phyloP scores from a whole-genome alignment of 1,140 invertebrate species.

The Polyergus mexicanus region DNA sequence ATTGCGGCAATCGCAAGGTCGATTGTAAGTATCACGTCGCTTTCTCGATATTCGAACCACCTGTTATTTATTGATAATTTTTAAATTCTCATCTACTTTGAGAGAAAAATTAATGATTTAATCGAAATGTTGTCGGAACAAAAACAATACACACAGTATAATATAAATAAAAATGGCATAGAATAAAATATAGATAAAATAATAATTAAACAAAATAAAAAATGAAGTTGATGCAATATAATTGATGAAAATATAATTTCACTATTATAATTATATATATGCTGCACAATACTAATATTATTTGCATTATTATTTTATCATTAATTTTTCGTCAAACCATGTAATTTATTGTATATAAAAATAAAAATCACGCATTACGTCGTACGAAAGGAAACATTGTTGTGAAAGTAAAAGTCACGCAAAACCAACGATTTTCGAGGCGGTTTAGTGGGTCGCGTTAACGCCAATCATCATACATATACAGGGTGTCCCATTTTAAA shows the following conservation, averaged over 20 bases:
- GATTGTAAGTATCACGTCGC: slow-evolving; percentile 89
- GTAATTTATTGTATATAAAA: neutral
- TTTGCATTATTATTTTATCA: slow-evolving; percentile 7
- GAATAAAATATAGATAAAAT: neutral
- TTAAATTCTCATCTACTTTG: neutral
- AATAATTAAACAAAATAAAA: neutral
- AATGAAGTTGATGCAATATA: neutral
- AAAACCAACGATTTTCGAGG: slow-evolving; percentile 57
- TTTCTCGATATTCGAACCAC: neutral
- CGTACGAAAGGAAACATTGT: neutral
- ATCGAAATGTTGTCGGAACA: neutral
- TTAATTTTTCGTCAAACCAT: neutral
- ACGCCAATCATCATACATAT: slow-evolving; percentile 52
- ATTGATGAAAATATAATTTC: no score
- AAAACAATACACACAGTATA: neutral
- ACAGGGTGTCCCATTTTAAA: no score
- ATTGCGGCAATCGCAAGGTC: slow-evolving; percentile 94
- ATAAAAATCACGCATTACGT: neutral
- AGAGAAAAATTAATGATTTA: neutral
- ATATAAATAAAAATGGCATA: neutral
- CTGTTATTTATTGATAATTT: neutral
- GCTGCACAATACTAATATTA: neutral
- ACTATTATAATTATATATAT: neutral
- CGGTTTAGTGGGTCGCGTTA: slow-evolving; percentile 57
- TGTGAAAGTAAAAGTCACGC: slow-evolving; percentile 59